A percentile compares a stretch with the other conserved stretches of the same genome.
These are phyloP conservation scores for Exaiptasia diaphana DNA, from an alignment of 64 coral and sea anemone genomes.

Conservation along the genomic window DNA sequence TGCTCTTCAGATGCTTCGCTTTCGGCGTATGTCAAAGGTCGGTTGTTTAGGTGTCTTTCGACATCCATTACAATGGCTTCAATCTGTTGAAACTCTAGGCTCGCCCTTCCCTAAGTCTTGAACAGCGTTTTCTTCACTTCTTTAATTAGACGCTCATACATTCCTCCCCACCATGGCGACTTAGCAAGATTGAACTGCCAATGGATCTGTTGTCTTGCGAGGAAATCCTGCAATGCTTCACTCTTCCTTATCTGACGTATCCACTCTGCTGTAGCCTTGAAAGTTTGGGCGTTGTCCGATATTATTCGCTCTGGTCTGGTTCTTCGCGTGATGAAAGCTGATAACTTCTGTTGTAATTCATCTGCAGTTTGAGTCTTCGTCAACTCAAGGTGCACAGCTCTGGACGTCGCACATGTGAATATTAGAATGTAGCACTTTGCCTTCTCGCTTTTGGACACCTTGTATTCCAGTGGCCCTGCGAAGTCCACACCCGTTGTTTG, in stretches of 20 bases:
- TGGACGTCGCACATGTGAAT: slow-evolving; percentile 28
- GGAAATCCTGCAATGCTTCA: slow-evolving; percentile 1
- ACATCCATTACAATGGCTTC: slow-evolving; percentile 1
- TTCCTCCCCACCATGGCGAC: slow-evolving; percentile 14
- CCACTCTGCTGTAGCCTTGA: slow-evolving; percentile 32
- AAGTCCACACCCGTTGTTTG: slow-evolving; percentile 30
- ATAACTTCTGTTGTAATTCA: slow-evolving; percentile 25
- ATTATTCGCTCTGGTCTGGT: slow-evolving; percentile 13
- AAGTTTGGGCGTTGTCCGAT: slow-evolving; percentile 1
- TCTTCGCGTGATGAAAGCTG: background rate
- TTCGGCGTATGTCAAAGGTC: slow-evolving; percentile 6
- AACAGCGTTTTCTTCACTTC: slow-evolving; percentile 39
- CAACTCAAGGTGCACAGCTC: slow-evolving; percentile 29
- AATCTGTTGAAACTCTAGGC: background rate
- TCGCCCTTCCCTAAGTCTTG: slow-evolving; percentile 16
- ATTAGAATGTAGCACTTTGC: slow-evolving; percentile 26
- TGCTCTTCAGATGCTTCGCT: background rate
- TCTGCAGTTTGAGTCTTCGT: slow-evolving; percentile 16
- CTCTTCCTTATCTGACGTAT: slow-evolving; percentile 12
- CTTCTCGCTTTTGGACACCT: slow-evolving; percentile 19
- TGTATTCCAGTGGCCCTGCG: slow-evolving; percentile 16
- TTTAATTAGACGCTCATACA: background rate
- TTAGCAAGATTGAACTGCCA: slow-evolving; percentile 41
- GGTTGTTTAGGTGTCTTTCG: slow-evolving; percentile 1
- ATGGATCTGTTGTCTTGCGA: background rate